Conservation (phyloP, 1,140 invertebrate species). For the Apis florea region DNA sequence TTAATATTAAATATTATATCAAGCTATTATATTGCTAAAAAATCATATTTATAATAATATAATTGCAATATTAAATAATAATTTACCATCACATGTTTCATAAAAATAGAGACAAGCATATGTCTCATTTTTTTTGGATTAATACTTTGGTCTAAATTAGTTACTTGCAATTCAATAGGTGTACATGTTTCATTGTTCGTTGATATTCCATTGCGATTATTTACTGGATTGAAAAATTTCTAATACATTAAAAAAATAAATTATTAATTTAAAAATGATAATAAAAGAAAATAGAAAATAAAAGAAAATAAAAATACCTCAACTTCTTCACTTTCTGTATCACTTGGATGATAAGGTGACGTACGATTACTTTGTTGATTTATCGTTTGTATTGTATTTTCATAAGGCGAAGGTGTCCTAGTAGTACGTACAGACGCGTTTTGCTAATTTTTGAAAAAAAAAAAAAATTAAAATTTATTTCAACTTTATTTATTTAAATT, state of each 20-base stretch:
- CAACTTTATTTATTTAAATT: neutral
- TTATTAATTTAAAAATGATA: neutral
- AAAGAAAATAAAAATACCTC: slow-evolving; percentile 60
- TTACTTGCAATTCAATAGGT: slow-evolving; percentile 86
- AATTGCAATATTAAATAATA: slow-evolving; percentile 11
- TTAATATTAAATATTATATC: neutral
- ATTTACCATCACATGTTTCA: slow-evolving; percentile 85
- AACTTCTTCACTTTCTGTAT: slow-evolving; percentile 77
- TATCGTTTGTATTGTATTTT: slow-evolving; percentile 60
- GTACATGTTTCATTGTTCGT: slow-evolving; percentile 63
- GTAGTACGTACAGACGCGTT: slow-evolving; percentile 63
- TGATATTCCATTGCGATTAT: slow-evolving; percentile 67
- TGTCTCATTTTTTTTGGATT: slow-evolving; percentile 86
- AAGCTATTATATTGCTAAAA: too few species aligned
- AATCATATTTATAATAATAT: neutral
- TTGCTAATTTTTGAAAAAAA: slow-evolving; percentile 63
- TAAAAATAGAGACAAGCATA: slow-evolving; percentile 84
- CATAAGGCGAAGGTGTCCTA: slow-evolving; percentile 77
- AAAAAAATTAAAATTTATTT: slow-evolving; percentile 3
- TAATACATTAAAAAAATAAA: slow-evolving; percentile 51
- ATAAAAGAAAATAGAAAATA: neutral
- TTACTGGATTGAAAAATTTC: slow-evolving; percentile 78
- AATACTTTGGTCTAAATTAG: slow-evolving; percentile 89
- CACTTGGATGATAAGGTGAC: slow-evolving; percentile 73
- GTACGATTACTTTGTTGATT: slow-evolving; percentile 68